Evolutionary conservation across 2,113 vertebrate species (phyloP).

Genomic region (Cryptomyrus ogoouensis): DNA sequence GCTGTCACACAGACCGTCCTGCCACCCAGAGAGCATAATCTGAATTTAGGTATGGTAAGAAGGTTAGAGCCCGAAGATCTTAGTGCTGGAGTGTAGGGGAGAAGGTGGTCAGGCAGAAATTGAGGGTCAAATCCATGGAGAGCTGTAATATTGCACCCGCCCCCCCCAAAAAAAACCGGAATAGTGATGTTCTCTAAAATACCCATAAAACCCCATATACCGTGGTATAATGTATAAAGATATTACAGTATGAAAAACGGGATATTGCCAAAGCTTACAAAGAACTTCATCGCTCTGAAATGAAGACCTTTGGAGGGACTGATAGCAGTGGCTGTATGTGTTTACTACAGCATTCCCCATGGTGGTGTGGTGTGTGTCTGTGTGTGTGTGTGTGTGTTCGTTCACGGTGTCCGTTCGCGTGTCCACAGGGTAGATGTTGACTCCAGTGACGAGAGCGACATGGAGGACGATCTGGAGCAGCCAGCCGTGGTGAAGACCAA

Average conservation of each 20-base stretch:
- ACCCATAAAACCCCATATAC: background rate
- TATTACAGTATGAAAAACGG: background rate
- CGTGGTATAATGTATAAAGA: background rate
- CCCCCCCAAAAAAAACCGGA: background rate
- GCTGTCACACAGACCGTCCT: too few relatives aligned
- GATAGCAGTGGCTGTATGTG: background rate
- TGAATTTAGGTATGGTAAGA: too few relatives aligned
- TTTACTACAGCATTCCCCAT: background rate
- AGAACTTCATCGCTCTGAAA: background rate
- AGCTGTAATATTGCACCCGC: background rate
- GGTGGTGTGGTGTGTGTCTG: background rate
- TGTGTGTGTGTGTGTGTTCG: background rate
- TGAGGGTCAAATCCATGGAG: too few relatives aligned
- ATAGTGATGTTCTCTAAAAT: background rate
- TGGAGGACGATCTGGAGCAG: constrained; percentile 90
- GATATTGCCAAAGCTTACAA: background rate
- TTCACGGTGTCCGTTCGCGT: constrained; percentile 12
- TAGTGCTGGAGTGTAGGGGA: too few relatives aligned
- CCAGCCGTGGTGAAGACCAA: constrained; percentile 79
- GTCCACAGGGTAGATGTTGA: constrained; percentile 84
- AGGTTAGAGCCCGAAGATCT: too few relatives aligned
- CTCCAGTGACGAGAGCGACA: constrained; percentile 94
- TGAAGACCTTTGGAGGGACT: background rate
- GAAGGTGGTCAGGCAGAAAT: too few relatives aligned
- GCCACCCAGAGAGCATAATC: too few relatives aligned